Conservation (phyloP, 2,797 vertebrate genomes). For the Leontopithecus rosalia region DNA sequence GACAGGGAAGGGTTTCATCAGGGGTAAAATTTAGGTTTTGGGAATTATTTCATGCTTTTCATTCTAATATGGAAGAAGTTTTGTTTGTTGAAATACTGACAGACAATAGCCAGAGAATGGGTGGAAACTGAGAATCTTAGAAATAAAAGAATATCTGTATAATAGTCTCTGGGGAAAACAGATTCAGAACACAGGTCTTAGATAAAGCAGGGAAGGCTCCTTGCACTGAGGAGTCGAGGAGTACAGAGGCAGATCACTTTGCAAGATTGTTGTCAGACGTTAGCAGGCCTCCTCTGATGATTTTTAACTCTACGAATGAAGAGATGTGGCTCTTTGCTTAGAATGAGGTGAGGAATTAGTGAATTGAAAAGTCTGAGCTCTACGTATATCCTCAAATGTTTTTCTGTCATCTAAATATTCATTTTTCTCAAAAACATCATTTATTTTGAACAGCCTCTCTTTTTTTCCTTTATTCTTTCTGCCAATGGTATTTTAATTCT, state of each 20-base stretch:
- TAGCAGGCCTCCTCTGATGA: not conserved
- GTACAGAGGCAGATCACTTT: not conserved
- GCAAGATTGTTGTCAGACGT: no score
- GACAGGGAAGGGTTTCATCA: not conserved
- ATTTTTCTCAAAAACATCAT: not conserved
- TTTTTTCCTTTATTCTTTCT: not conserved
- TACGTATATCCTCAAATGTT: fast-evolving
- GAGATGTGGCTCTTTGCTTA: not conserved
- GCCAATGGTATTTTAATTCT: not conserved
- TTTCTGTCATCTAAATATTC: not conserved
- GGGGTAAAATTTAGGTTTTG: not conserved
- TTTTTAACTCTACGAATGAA: not conserved
- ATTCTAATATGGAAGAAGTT: not conserved
- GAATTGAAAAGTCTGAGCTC: not conserved
- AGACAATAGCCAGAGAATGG: not conserved
- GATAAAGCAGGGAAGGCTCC: not conserved
- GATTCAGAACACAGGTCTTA: not conserved
- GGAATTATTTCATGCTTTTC: not conserved
- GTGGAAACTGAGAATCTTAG: not conserved
- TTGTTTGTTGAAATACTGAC: not conserved
- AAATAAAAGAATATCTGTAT: not conserved
- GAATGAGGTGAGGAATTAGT: not conserved
- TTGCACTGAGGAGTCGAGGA: not conserved
- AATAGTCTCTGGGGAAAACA: not conserved
- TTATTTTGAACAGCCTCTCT: not conserved